Percentiles rank a stretch among this genome's conserved stretches.
Evolutionary conservation across 2,888 invertebrate genomes (phyloP).

Genomic region (Chaitophorus viminalis): DNA sequence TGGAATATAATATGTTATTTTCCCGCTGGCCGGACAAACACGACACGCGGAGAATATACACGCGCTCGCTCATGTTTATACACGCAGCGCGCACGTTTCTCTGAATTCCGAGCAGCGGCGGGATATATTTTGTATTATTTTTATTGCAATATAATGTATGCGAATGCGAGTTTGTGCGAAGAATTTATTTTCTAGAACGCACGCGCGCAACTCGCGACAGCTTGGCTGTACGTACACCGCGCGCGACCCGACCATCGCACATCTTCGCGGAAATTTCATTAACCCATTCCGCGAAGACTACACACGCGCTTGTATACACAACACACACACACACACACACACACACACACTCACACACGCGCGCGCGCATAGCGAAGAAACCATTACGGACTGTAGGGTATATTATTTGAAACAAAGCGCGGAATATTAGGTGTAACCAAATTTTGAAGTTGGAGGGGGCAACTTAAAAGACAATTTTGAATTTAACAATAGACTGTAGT

Average conservation of each 20-base stretch:
- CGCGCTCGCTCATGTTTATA: neutral
- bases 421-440: no score
- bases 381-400: no score
- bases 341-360: neutral
- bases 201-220: neutral
- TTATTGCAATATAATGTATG: no score
- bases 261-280: slow-evolving; percentile 2
- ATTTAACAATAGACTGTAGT: no score
- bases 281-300: neutral
- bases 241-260: neutral
- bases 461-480: no score
- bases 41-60: neutral
- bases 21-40: neutral
- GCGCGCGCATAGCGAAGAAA: neutral
- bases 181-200: slow-evolving; percentile 46
- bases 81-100: neutral
- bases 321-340: neutral
- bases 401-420: no score
- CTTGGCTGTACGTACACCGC: no score
- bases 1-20: neutral
- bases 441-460: no score
- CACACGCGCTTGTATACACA: neutral
- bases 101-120: slow-evolving; percentile 7
- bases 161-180: neutral
- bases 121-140: no score